A percentile compares a stretch with the other conserved stretches of the same genome.
phyloP scores from a whole-genome alignment of 2,888 invertebrate species.

The Leptinotarsa rubiginosa region DNA sequence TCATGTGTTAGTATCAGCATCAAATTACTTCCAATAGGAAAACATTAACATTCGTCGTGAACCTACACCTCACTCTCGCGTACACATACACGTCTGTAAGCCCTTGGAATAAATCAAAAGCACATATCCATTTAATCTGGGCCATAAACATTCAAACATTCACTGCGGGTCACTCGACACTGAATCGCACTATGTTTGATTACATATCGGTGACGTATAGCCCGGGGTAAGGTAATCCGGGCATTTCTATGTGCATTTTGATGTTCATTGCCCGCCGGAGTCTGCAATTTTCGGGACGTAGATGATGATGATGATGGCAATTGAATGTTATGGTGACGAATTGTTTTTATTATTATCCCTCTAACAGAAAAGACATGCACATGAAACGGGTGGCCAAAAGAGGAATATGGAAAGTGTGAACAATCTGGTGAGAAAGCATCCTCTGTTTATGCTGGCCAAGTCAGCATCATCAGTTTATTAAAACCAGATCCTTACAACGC shows the following conservation, averaged over 20 bases:
- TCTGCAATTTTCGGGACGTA: neutral
- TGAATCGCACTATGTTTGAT: slow-evolving; percentile 62
- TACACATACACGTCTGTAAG: neutral
- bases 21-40: no score
- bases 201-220: slow-evolving; percentile 50
- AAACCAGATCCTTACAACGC: no score
- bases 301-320: neutral
- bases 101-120: slow-evolving; percentile 10
- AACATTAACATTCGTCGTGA: no score
- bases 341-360: neutral
- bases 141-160: slow-evolving; percentile 14
- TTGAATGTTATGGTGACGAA: neutral
- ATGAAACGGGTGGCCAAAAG: no score
- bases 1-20: no score
- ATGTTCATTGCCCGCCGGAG: slow-evolving; percentile 40
- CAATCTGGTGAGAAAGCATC: no score
- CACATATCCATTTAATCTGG: slow-evolving; percentile 29
- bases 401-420: no score
- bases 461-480: no score
- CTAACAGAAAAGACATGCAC: no score
- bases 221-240: slow-evolving; percentile 29
- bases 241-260: slow-evolving; percentile 65
- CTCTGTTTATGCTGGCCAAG: no score
- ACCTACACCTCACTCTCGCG: no score
- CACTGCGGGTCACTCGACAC: slow-evolving; percentile 56